Base-by-base conservation (phyloP, 2,797 vertebrate genomes). In the Lacerta viridis region DNA sequence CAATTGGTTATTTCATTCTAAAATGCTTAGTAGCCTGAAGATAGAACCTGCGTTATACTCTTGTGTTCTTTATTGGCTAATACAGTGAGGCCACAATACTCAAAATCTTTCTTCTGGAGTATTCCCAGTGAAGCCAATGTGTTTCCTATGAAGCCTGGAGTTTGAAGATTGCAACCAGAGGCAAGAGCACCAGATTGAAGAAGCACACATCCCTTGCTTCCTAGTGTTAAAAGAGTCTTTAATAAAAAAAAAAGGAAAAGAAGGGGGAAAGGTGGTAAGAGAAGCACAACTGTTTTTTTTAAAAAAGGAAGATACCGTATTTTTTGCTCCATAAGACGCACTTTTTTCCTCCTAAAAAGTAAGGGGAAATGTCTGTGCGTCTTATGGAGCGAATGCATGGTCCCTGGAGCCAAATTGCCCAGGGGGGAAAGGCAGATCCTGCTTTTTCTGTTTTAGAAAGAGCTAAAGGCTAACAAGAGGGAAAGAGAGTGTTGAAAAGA, bases 1-100 rank as follows among this genome's bases (percentile, higher is more conserved):
- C 85, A 90, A 87, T 87, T 87, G 89, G 80, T 86, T 87, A 85
- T 86, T 90, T 90, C 85, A 86, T 78, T 87, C 85, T 90, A 77
- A 86, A 90, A 61, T 33, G 29, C 46, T 90, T 87, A 41, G 50
- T 83, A 83, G 84, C 85, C 85, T 84, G 88, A 86, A 89, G 88
- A 84, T 36, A 79, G 66, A 84, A 84, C 82, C 20, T 84, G 36
- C 84, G 87, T 69, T 89, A 81, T 81, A 89, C 84, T 64, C 43
- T 8, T 69, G 20, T 82, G 59, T 89, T 89, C 84, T 82, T 86
- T 86, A 86, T 86, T 81, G 61, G 88, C 43, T 86, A 86, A 89
- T 85, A 86, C 33, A 89, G 84, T 33, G 61, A 81, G 84, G 84
- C 85, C 88, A 86, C 85, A 89, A 86, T 81, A 86, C 84, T 85